phyloP scores from a whole-genome alignment of 2,888 invertebrate species.

The Napeogenes sylphis region DNA sequence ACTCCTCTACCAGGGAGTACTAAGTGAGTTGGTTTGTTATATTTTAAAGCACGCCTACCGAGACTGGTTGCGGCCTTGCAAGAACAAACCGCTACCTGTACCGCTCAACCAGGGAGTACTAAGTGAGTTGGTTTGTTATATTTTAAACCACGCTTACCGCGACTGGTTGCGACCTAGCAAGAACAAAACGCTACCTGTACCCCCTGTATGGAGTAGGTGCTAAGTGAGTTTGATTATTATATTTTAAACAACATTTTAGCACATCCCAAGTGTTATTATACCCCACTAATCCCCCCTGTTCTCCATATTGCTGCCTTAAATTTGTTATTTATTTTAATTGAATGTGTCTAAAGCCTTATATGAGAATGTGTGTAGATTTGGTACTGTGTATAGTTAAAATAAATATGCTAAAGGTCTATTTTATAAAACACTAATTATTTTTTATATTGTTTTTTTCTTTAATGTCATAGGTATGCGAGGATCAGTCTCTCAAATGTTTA shows the following conservation, averaged over 20 bases:
- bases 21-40: slow-evolving; percentile 63
- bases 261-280: too few species aligned
- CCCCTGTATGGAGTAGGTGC: slow-evolving; percentile 73
- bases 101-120: slow-evolving; percentile 79
- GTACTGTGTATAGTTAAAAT: too few species aligned
- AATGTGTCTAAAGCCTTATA: too few species aligned
- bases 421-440: slow-evolving; percentile 25
- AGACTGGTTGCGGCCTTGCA: slow-evolving; percentile 80
- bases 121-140: slow-evolving; percentile 56
- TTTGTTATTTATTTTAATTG: too few species aligned
- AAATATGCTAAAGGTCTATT: too few species aligned
- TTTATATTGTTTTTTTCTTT: slow-evolving; percentile 25
- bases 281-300: too few species aligned
- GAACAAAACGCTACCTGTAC: slow-evolving; percentile 80
- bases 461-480: slow-evolving; percentile 77
- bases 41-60: slow-evolving; percentile 50
- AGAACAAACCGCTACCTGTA: slow-evolving; percentile 79
- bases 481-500: slow-evolving; percentile 79
- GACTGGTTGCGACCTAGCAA: slow-evolving; percentile 80
- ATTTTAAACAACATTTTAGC: neutral
- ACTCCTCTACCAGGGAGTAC: slow-evolving; percentile 78
- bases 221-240: slow-evolving; percentile 63
- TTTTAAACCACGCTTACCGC: slow-evolving; percentile 50
- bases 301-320: too few species aligned
- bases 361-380: too few species aligned